A percentile compares a stretch with the other conserved stretches of the same genome.
These are phyloP conservation scores for Unio delphinus DNA, from an alignment of 2,888 invertebrate species.

Conservation along the genomic window DNA sequence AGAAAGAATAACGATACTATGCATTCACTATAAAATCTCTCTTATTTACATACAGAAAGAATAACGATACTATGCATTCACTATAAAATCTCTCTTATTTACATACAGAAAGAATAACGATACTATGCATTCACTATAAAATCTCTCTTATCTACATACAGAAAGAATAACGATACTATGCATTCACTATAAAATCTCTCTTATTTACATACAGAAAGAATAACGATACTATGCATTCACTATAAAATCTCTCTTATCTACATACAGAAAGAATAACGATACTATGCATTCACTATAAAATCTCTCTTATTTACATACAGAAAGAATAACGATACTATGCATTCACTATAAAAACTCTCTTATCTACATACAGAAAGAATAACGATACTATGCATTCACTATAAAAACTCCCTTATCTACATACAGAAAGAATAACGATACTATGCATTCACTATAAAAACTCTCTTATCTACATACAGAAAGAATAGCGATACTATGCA, in stretches of 20 bases:
- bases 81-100: no score
- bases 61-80: background rate
- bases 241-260: no score
- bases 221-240: background rate
- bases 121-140: constrained; percentile 28
- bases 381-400: background rate
- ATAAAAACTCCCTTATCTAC: no score
- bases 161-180: background rate
- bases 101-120: no score
- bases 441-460: constrained; percentile 34
- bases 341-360: constrained; percentile 33
- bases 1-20: background rate
- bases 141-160: constrained; percentile 42
- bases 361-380: no score
- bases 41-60: no score
- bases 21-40: constrained; percentile 34
- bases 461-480: constrained; percentile 37
- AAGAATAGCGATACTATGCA: constrained; percentile 1
- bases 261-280: no score
- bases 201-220: no score
- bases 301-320: constrained; percentile 38
- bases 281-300: constrained; percentile 34
- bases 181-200: constrained; percentile 33
- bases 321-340: background rate
- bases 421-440: no score